Evolutionary conservation across 2,797 vertebrate species (phyloP).

Genomic region (Hylomyscus alleni): DNA sequence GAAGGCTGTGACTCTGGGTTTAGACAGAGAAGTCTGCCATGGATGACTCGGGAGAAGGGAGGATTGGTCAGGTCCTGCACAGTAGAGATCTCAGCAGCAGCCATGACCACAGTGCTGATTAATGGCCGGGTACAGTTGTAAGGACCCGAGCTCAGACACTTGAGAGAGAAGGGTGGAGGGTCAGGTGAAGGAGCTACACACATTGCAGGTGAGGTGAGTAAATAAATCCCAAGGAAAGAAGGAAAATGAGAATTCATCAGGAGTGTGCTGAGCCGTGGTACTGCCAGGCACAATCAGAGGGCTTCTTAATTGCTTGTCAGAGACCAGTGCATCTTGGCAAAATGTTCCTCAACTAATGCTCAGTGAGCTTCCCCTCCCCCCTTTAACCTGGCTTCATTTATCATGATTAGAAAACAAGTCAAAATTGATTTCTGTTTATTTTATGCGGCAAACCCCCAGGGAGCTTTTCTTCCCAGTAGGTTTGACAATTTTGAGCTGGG

Average conservation of each 20-base stretch:
- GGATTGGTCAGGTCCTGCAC: background rate
- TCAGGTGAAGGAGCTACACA: constrained; percentile 71
- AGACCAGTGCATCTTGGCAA: constrained; percentile 87
- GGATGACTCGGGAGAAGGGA: background rate
- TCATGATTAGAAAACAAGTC: constrained; percentile 85
- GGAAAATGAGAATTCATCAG: constrained; percentile 86
- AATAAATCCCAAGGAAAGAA: constrained; percentile 86
- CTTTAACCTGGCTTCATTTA: constrained; percentile 79
- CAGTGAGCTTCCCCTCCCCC: constrained; percentile 20
- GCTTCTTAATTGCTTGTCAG: constrained; percentile 88
- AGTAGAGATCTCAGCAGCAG: background rate
- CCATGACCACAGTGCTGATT: background rate
- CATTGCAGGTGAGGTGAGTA: constrained; percentile 80
- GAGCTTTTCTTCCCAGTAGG: constrained; percentile 76
- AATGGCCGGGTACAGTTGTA: background rate
- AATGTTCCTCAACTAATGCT: constrained; percentile 81
- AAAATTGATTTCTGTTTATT: constrained; percentile 87
- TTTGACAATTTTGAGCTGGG: constrained; percentile 55
- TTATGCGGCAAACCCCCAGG: constrained; percentile 74
- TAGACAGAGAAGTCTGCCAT: background rate
- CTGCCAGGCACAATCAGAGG: constrained; percentile 79
- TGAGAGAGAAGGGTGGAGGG: background rate
- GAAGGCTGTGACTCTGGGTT: background rate
- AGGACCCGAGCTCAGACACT: background rate
- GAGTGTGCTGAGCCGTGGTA: constrained; percentile 75